These are phyloP conservation scores for Pipistrellus pygmaeus DNA, from an alignment of 2,797 vertebrate species.

Conservation along the genomic window DNA sequence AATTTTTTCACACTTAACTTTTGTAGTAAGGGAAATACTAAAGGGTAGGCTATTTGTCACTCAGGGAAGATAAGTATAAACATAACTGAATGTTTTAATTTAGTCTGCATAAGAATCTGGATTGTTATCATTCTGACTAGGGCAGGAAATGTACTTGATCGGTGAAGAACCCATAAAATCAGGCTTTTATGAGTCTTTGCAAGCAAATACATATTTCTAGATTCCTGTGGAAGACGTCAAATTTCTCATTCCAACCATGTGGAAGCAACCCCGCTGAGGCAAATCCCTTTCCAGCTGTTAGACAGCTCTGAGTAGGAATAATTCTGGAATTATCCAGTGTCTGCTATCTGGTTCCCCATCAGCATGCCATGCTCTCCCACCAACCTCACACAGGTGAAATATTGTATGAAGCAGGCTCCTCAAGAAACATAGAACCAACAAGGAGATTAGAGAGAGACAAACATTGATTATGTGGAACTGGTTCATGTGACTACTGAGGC, in stretches of 20 bases:
- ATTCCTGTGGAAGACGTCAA: not conserved
- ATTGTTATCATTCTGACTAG: not conserved
- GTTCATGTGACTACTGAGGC: not conserved
- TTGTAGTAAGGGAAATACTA: conserved; percentile 12
- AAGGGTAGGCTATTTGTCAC: not conserved
- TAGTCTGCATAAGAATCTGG: not conserved
- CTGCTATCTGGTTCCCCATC: not conserved
- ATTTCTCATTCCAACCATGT: not conserved
- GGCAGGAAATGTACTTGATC: not conserved
- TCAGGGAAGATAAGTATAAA: not conserved
- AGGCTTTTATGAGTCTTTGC: not conserved
- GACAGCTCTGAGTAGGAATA: not conserved
- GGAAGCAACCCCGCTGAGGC: not conserved
- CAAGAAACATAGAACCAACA: not conserved
- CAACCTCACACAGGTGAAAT: not conserved
- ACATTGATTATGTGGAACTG: not conserved
- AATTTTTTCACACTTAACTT: not conserved
- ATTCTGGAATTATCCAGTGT: not conserved
- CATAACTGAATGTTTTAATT: not conserved
- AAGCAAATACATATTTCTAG: not conserved
- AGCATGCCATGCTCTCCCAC: not conserved
- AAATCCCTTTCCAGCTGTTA: not conserved
- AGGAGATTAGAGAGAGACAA: not conserved
- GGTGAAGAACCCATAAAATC: not conserved
- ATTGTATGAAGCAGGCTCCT: not conserved